Evolutionary conservation across 2,888 invertebrate species (phyloP).

Genomic region (Microctonus hyperodae): DNA sequence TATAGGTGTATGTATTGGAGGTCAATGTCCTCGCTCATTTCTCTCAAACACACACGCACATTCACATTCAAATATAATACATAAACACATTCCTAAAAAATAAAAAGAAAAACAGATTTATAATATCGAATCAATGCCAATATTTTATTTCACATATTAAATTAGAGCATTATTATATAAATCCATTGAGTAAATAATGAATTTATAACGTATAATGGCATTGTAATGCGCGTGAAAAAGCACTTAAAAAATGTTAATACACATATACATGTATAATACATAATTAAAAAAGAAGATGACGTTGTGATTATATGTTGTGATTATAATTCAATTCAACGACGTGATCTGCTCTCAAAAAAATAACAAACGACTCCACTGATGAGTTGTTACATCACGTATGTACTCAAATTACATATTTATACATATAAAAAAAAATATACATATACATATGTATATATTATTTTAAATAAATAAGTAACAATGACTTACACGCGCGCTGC

Average conservation of each 20-base stretch:
- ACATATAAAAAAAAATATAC: neutral
- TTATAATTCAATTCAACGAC: slow-evolving; percentile 15
- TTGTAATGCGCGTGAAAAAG: neutral
- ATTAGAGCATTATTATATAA: slow-evolving; percentile 10
- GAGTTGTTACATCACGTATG: neutral
- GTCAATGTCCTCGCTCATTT: slow-evolving; percentile 30
- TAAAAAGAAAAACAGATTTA: too few species aligned
- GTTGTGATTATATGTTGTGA: slow-evolving; percentile 5
- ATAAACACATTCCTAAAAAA: too few species aligned
- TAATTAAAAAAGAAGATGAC: neutral
- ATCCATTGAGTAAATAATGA: slow-evolving; percentile 2
- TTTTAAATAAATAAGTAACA: slow-evolving; percentile 4
- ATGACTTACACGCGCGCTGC: neutral
- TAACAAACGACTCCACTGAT: neutral
- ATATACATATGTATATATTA: neutral
- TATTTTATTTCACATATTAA: neutral
- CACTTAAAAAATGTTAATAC: neutral
- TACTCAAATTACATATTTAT: too few species aligned
- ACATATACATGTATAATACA: too few species aligned
- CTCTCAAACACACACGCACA: slow-evolving; percentile 26
- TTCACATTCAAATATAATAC: neutral
- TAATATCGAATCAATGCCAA: neutral
- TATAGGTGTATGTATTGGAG: slow-evolving; percentile 22
- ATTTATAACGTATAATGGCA: neutral
- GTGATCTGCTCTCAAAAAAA: neutral